Evolutionary conservation across 2,113 vertebrate species (phyloP).

Genomic region (Mustela lutreola): DNA sequence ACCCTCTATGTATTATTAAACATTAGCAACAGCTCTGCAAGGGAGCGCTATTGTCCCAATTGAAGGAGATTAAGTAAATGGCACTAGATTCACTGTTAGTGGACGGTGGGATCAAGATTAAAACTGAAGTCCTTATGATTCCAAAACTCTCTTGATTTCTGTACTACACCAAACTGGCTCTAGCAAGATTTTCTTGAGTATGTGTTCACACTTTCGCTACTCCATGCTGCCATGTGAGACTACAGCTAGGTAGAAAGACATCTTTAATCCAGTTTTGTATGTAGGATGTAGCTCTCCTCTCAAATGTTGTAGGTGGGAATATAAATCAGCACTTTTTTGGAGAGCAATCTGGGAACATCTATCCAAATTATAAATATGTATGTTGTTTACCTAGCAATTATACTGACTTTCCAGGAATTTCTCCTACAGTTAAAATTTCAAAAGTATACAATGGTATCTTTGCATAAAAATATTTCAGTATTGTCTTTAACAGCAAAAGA

Average conservation of each 20-base stretch:
- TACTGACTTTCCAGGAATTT: background rate
- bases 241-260: background rate
- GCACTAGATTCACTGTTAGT: background rate
- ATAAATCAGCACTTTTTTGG: background rate
- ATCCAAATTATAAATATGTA: background rate
- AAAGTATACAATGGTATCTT: background rate
- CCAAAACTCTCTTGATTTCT: background rate
- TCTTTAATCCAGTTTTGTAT: background rate
- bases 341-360: background rate
- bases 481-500: constrained; percentile 7
- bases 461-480: background rate
- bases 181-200: background rate
- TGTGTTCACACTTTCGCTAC: accelerated
- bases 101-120: background rate
- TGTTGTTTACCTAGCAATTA: background rate
- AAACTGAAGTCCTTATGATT: background rate
- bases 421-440: background rate
- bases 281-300: background rate
- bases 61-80: background rate
- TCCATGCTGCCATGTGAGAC: background rate
- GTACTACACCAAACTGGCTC: background rate
- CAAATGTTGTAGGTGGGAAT: background rate
- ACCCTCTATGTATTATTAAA: background rate
- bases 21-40: background rate
- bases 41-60: background rate